Base-by-base conservation (phyloP, 1,140 invertebrate genomes). In the Ectropis grisescens region DNA sequence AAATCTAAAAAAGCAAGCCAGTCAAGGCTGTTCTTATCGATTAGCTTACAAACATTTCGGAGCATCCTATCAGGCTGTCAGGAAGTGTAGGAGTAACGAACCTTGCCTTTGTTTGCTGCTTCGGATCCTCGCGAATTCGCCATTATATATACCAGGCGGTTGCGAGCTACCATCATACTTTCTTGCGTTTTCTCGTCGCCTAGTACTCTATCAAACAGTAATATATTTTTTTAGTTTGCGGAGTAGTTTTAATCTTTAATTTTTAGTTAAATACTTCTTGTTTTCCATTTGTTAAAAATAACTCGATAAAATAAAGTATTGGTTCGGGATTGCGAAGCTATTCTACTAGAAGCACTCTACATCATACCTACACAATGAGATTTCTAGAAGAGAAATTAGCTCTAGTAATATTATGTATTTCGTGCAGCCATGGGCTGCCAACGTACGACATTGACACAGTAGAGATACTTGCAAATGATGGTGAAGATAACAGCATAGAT, bases 21-120 rank as follows among this genome's bases (percentile, higher is more conserved):
- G n/a, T n/a, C 52, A 54, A 59, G 56, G 56, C 28, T 39, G 11
- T 33, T 31, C 55, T 64, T 64, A 64, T 64, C 59, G 56, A 57
- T 64, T 47, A 47, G 34, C 54, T 50, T 51, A 54, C 55, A 56
- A 51, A 55, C 57, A 57, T 33, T 41, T 30, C 24, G 27, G 16
- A 9, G 42, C 41, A 53, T 57, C 57, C 56, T 62, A 55, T n/a
- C n/a, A n/a, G n/a, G n/a, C 16, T 69, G 61, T 68, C 56, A 65
- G 58, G 61, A 68, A 71, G 50, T n/a, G 16, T 61, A 32, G 53
- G 51, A 56, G 58, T 56, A 53, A 66, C 43, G 62, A 60, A 64
- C 55, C 54, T 58, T 52, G 60, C 30, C 42, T 35, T 39, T 69
- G 62, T 69, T 67, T 67, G 61, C 52, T 67, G 48, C 57, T 47